Evolutionary conservation across 2,888 invertebrate species (phyloP).

Genomic region (Troides helena): DNA sequence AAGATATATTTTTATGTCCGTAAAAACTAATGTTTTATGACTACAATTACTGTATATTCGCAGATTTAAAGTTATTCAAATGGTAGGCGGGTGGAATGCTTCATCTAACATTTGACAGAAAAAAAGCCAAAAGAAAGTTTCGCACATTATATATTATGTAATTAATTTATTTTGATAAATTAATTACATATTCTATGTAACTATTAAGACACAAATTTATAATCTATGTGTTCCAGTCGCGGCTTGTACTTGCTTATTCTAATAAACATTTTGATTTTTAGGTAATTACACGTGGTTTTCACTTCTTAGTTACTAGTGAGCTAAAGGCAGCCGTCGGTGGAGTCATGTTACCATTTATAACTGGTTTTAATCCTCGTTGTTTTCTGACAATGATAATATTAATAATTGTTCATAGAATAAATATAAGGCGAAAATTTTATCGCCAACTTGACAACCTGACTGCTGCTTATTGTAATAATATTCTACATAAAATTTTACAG

Average conservation of each 20-base stretch:
- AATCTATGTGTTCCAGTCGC: too few species aligned
- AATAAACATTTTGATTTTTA: conserved; percentile 14
- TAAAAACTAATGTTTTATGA: background rate
- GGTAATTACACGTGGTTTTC: conserved; percentile 38
- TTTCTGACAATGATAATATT: conserved; percentile 31
- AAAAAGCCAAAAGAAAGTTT: background rate
- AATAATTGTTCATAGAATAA: conserved; percentile 31
- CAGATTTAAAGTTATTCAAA: background rate
- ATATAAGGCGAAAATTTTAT: conserved; percentile 35
- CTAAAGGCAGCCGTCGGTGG: conserved; percentile 76
- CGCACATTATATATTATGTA: too few species aligned
- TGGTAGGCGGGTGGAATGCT: background rate
- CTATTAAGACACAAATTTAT: too few species aligned
- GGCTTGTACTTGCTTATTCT: background rate
- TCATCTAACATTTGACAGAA: background rate
- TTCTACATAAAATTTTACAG: conserved; percentile 23
- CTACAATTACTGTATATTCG: background rate
- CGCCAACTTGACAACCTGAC: conserved; percentile 56
- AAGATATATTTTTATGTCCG: conserved; percentile 16
- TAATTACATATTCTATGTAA: too few species aligned
- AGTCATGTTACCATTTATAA: conserved; percentile 73
- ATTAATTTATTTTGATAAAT: too few species aligned
- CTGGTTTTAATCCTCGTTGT: conserved; percentile 40
- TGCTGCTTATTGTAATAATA: conserved; percentile 44
- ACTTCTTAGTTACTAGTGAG: conserved; percentile 50